A percentile compares a stretch with the other conserved stretches of the same genome.
Evolutionary conservation across 2,888 invertebrate genomes (phyloP).

Genomic region (Dyspetes luteomarginatus): DNA sequence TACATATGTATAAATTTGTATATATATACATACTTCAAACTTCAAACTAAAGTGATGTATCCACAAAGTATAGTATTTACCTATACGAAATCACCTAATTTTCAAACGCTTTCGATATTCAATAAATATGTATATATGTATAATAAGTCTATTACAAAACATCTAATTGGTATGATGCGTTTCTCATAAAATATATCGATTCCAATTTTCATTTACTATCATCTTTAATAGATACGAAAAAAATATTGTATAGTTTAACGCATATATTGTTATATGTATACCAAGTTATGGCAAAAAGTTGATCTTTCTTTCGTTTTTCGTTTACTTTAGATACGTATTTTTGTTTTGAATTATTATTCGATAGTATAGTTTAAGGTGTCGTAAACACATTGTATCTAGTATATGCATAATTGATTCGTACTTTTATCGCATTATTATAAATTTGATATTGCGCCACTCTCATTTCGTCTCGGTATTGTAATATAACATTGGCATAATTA

Average conservation of each 20-base stretch:
- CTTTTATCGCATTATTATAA: slow-evolving; percentile 60
- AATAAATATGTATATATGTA: slow-evolving; percentile 71
- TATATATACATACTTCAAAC: slow-evolving; percentile 25
- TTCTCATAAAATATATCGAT: slow-evolving; percentile 81
- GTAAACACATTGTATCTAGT: slow-evolving; percentile 68
- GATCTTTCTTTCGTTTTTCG: slow-evolving; percentile 64
- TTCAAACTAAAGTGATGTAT: slow-evolving; percentile 56
- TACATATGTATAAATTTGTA: slow-evolving; percentile 38
- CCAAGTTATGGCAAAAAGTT: slow-evolving; percentile 41
- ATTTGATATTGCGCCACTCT: slow-evolving; percentile 65
- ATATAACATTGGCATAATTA: slow-evolving; percentile 60
- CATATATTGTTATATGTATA: slow-evolving; percentile 49
- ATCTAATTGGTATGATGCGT: slow-evolving; percentile 78
- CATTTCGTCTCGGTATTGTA: slow-evolving; percentile 51
- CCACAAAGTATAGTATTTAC: slow-evolving; percentile 58
- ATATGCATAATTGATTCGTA: slow-evolving; percentile 68
- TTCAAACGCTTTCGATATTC: slow-evolving; percentile 64
- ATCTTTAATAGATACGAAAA: slow-evolving; percentile 79
- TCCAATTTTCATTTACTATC: slow-evolving; percentile 80
- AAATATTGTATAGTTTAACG: slow-evolving; percentile 70
- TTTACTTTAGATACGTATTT: slow-evolving; percentile 73
- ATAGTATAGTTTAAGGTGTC: too few relatives aligned
- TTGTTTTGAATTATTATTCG: slow-evolving; percentile 62
- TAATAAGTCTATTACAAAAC: slow-evolving; percentile 81
- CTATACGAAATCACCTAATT: slow-evolving; percentile 60